Conservation (phyloP, 2,113 vertebrate species). For the Cyanistes caeruleus region DNA sequence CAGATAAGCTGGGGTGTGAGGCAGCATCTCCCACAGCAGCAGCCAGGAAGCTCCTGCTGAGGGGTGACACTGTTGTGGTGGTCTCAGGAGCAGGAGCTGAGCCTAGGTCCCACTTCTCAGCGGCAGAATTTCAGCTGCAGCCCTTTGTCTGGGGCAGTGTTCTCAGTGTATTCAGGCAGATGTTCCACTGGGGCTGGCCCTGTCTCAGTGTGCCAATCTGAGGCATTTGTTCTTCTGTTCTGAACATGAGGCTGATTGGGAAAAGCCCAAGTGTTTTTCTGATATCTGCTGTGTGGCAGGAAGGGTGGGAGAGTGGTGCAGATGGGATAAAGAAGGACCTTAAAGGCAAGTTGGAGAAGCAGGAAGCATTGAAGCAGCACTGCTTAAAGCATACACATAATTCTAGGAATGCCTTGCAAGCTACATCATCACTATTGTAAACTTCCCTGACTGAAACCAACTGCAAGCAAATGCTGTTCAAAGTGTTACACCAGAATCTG, state of each 20-base stretch:
- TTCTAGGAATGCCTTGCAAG: neutral
- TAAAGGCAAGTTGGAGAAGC: neutral
- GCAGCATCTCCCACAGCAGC: neutral
- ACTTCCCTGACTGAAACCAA: neutral
- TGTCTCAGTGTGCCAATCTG: neutral
- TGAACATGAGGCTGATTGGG: neutral
- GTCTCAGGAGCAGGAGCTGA: neutral
- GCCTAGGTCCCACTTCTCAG: neutral
- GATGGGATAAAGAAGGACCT: neutral
- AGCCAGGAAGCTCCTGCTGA: neutral
- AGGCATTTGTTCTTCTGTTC: neutral
- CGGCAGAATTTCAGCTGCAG: neutral
- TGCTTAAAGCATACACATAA: neutral
- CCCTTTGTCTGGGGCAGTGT: no score
- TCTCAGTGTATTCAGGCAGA: neutral
- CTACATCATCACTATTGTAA: neutral
- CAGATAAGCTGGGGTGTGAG: neutral
- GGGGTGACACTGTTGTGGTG: neutral
- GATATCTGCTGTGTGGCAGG: neutral
- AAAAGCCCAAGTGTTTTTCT: neutral
- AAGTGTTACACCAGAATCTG: neutral
- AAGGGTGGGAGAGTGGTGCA: neutral
- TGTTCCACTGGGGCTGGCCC: neutral
- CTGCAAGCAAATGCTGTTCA: slow-evolving; percentile 21
- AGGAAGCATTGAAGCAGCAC: neutral